Evolutionary conservation across 2,797 vertebrate species (phyloP).

Genomic region (Novumbra hubbsi): DNA sequence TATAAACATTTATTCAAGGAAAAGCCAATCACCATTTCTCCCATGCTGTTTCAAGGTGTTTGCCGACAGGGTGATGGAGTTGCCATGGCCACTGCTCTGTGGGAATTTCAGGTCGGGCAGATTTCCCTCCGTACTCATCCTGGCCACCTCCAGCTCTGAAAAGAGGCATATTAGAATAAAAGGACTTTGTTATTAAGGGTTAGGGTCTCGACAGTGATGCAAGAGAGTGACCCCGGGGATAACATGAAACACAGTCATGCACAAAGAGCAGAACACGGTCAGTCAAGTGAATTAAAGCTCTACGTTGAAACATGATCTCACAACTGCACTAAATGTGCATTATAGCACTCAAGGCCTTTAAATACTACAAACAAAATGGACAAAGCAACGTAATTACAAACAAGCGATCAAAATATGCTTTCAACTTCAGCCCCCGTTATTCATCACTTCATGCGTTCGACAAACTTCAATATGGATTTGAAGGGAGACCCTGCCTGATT

Average conservation of each 20-base stretch:
- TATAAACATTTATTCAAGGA: neutral
- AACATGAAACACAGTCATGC: neutral
- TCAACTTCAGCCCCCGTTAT: neutral
- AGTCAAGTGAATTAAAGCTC: neutral
- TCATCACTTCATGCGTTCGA: neutral
- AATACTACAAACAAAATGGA: neutral
- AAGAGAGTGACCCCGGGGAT: neutral
- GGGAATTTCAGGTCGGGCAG: conserved; percentile 95
- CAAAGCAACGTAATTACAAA: conserved; percentile 2
- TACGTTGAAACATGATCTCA: neutral
- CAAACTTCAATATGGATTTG: conserved; percentile 22
- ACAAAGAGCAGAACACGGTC: neutral
- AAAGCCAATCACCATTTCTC: conserved; percentile 82
- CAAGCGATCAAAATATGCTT: conserved; percentile 1
- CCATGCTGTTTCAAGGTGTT: conserved; percentile 97
- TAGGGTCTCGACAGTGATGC: neutral
- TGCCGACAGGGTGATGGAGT: conserved; percentile 91
- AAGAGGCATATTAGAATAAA: neutral
- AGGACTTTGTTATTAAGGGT: neutral
- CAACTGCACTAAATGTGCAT: neutral
- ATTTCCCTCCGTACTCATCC: conserved; percentile 95
- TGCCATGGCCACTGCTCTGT: conserved; percentile 86
- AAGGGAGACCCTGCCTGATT: conserved; percentile 16
- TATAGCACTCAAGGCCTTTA: neutral
- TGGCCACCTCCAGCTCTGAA: conserved; percentile 93